Evolutionary conservation across 2,888 invertebrate species (phyloP).

Genomic region (Cabera pusaria): DNA sequence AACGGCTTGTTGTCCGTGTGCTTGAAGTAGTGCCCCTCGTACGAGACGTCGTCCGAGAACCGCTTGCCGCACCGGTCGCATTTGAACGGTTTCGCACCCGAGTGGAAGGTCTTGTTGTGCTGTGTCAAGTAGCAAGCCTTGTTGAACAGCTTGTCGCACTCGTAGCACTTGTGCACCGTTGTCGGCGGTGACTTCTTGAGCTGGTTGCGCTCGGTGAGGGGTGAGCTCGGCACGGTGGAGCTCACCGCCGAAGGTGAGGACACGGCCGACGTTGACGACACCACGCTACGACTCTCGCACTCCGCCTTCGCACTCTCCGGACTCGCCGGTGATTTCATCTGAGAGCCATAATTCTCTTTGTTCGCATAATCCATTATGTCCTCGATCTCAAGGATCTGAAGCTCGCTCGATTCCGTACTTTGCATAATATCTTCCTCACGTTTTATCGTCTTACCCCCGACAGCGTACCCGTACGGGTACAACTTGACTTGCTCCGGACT

Average conservation of each 20-base stretch:
- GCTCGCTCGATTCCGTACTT: slow-evolving; percentile 57
- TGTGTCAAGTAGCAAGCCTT: slow-evolving; percentile 95
- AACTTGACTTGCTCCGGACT: slow-evolving; percentile 59
- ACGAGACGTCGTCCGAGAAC: slow-evolving; percentile 88
- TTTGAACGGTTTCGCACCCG: slow-evolving; percentile 93
- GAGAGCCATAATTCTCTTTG: slow-evolving; percentile 76
- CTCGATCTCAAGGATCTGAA: slow-evolving; percentile 74
- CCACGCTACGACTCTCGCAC: slow-evolving; percentile 56
- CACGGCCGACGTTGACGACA: slow-evolving; percentile 64
- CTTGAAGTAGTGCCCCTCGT: slow-evolving; percentile 89
- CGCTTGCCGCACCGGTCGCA: slow-evolving; percentile 94
- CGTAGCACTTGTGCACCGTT: slow-evolving; percentile 87
- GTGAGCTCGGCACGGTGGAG: slow-evolving; percentile 69
- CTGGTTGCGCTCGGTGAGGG: slow-evolving; percentile 70
- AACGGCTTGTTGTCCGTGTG: slow-evolving; percentile 93
- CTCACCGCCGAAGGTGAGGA: slow-evolving; percentile 62
- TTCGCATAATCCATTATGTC: slow-evolving; percentile 79
- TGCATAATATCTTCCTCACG: slow-evolving; percentile 54
- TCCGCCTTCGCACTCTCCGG: slow-evolving; percentile 74
- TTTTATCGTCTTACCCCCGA: slow-evolving; percentile 72
- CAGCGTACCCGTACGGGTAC: slow-evolving; percentile 65
- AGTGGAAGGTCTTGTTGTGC: slow-evolving; percentile 95
- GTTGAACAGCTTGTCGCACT: slow-evolving; percentile 93
- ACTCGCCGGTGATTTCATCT: slow-evolving; percentile 77
- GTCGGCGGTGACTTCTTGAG: slow-evolving; percentile 56